Percentiles rank a stretch among this genome's conserved stretches.
These are phyloP conservation scores for Isichthys henryi DNA, from an alignment of 2,113 vertebrate genomes.

Conservation along the genomic window DNA sequence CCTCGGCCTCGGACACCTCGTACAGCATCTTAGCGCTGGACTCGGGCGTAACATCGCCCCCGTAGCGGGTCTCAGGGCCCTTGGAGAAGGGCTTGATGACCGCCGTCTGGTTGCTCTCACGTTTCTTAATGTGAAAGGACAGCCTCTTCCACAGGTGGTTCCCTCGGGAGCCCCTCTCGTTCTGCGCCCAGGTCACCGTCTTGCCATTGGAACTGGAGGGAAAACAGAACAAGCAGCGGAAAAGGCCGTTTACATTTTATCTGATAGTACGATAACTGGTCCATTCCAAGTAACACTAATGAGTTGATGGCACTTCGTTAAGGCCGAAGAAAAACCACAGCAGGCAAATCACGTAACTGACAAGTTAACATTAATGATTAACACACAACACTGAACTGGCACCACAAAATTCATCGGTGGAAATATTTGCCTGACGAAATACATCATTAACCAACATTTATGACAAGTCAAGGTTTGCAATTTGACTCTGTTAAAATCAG, in stretches of 20 bases:
- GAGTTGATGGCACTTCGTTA: not conserved
- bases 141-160: conserved; percentile 93
- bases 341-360: not conserved
- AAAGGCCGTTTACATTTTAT: too few relatives aligned
- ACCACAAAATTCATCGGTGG: not conserved
- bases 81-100: conserved; percentile 98
- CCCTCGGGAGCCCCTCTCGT: conserved; percentile 76
- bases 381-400: not conserved
- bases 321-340: not conserved
- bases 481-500: not conserved
- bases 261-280: not conserved
- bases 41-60: conserved; percentile 61
- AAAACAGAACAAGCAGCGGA: not conserved
- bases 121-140: conserved; percentile 92
- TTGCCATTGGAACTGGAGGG: conserved; percentile 86
- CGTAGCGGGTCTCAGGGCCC: conserved; percentile 68
- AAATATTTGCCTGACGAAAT: not conserved
- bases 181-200: conserved; percentile 93
- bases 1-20: conserved; percentile 74
- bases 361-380: not conserved
- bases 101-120: conserved; percentile 94
- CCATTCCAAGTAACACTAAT: not conserved
- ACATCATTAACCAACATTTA: not conserved
- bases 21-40: conserved; percentile 73
- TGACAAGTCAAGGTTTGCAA: not conserved